These are phyloP conservation scores for Aquatica leii DNA, from an alignment of 2,888 invertebrate species.

Conservation along the genomic window DNA sequence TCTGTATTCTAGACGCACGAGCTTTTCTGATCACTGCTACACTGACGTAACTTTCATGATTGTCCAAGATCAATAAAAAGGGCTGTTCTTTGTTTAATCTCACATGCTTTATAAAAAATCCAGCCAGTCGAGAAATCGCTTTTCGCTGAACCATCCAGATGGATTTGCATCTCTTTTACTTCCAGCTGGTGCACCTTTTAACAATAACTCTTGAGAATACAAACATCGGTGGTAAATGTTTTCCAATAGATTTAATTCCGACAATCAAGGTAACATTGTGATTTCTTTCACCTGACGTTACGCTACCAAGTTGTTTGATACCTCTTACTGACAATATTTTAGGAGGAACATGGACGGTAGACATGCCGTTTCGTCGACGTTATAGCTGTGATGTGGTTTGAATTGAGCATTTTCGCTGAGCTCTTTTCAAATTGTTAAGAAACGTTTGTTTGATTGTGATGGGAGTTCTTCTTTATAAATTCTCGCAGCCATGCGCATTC, in stretches of 20 bases:
- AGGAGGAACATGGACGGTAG: too few relatives aligned
- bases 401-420: too few relatives aligned
- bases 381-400: neutral
- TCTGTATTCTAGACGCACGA: conserved; percentile 1
- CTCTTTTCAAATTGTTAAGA: too few relatives aligned
- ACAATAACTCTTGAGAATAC: neutral
- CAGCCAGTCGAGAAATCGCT: neutral
- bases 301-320: too few relatives aligned
- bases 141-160: neutral
- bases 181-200: too few relatives aligned
- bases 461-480: too few relatives aligned
- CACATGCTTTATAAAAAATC: conserved; percentile 4
- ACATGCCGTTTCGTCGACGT: too few relatives aligned
- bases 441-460: too few relatives aligned
- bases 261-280: neutral
- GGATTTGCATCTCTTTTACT: neutral
- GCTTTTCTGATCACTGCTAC: conserved; percentile 13
- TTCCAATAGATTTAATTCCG: conserved; percentile 50
- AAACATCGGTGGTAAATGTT: conserved; percentile 34
- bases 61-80: conserved; percentile 12
- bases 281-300: too few relatives aligned
- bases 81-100: neutral
- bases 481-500: neutral
- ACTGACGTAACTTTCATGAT: conserved; percentile 14
- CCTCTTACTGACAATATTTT: too few relatives aligned